phyloP scores from a whole-genome alignment of 2,797 vertebrate species.

The Amniataba percoides region DNA sequence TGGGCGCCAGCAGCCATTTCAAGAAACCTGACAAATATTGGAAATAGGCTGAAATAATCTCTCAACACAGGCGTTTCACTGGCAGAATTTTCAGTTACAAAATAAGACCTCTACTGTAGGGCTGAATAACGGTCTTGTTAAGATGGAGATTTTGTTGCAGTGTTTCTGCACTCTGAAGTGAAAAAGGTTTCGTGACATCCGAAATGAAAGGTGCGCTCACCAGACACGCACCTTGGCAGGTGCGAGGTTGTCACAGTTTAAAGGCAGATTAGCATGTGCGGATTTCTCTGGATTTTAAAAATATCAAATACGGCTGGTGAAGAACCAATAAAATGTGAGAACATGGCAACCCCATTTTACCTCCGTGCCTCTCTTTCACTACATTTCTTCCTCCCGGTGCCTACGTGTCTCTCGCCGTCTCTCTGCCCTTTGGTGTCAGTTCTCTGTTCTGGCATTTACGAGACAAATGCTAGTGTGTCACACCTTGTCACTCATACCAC shows the following conservation, averaged over 20 bases:
- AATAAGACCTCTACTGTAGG: conserved; percentile 12
- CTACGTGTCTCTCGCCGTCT: conserved; percentile 31
- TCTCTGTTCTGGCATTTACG: conserved; percentile 85
- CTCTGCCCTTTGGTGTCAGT: conserved; percentile 81
- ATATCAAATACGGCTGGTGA: conserved; percentile 33
- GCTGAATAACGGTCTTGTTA: conserved; percentile 37
- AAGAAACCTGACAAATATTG: conserved; percentile 20
- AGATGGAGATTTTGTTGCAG: conserved; percentile 26
- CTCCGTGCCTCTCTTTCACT: conserved; percentile 5
- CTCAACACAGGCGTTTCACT: neutral
- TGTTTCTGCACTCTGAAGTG: conserved; percentile 14
- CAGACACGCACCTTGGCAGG: conserved; percentile 39
- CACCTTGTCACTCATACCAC: conserved; percentile 77
- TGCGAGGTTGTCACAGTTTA: conserved; percentile 38
- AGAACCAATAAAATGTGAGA: conserved; percentile 55
- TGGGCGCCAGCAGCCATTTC: neutral
- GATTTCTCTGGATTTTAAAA: conserved; percentile 40
- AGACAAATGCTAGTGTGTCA: conserved; percentile 87
- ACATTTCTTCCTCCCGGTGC: conserved; percentile 3
- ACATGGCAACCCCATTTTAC: conserved; percentile 24
- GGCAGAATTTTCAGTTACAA: conserved; percentile 10
- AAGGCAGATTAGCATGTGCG: conserved; percentile 37
- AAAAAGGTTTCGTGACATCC: conserved; percentile 42
- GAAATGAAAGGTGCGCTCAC: conserved; percentile 27
- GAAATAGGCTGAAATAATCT: conserved; percentile 24